Conservation (phyloP, 2,797 vertebrate genomes). For the Myotis findleyi region DNA sequence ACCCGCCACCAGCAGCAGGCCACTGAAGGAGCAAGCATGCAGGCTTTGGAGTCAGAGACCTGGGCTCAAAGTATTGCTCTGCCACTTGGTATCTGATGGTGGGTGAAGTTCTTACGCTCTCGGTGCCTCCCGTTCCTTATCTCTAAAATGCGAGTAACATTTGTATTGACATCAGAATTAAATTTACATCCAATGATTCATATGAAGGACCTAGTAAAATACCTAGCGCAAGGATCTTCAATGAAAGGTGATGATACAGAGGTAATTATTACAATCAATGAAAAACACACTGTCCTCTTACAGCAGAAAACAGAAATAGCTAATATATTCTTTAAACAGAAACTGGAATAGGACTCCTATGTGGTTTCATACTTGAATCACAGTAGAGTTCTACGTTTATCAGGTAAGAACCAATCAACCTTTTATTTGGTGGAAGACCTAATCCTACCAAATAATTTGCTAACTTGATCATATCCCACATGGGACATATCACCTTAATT, state of each 20-base stretch:
- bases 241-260: background rate
- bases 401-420: background rate
- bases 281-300: background rate
- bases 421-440: constrained; percentile 10
- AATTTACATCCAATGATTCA: background rate
- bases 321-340: background rate
- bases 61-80: background rate
- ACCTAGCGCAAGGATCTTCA: background rate
- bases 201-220: background rate
- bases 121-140: background rate
- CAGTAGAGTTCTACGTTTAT: background rate
- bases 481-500: background rate
- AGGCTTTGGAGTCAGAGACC: background rate
- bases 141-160: background rate
- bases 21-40: background rate
- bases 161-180: background rate
- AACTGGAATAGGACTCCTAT: background rate
- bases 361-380: background rate
- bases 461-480: background rate
- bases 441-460: background rate
- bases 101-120: background rate
- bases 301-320: background rate
- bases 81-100: background rate
- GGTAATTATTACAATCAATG: background rate
- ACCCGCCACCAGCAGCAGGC: background rate